A percentile compares a stretch with the other conserved stretches of the same genome.
phyloP scores from a whole-genome alignment of 64 coral and sea anemone genomes.

The Stichodactyla mertensii region DNA sequence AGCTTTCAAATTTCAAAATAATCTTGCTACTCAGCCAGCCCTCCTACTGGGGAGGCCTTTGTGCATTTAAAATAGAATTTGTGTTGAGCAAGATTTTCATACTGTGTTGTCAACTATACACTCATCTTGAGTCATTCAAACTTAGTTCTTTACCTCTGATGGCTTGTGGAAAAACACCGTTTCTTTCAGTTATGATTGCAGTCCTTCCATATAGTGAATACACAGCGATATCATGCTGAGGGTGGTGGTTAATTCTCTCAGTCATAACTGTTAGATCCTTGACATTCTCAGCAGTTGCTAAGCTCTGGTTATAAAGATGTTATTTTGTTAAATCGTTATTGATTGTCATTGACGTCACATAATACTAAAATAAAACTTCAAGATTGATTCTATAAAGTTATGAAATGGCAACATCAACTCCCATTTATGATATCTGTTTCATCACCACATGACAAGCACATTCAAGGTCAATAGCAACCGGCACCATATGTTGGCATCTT shows the following conservation, averaged over 20 bases:
- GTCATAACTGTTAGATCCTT: not conserved
- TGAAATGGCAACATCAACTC: not conserved
- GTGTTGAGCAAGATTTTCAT: not conserved
- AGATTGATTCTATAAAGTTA: not conserved
- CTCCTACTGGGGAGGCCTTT: conserved; percentile 6
- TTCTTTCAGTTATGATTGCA: not conserved
- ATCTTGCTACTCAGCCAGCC: not conserved
- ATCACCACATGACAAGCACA: not conserved
- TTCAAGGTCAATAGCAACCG: not conserved
- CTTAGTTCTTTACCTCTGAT: not conserved
- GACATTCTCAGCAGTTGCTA: conserved; percentile 4
- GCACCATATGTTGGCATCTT: not conserved
- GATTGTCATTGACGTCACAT: not conserved
- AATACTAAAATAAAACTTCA: not conserved
- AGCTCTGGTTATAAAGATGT: not conserved
- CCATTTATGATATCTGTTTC: too few relatives aligned
- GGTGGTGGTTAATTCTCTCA: not conserved
- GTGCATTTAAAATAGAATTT: conserved; percentile 1
- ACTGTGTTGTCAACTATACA: not conserved
- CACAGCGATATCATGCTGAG: not conserved
- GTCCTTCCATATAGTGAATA: not conserved
- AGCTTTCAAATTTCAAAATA: conserved; percentile 3
- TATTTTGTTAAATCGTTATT: not conserved
- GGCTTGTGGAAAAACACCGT: not conserved
- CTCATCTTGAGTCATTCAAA: not conserved